phyloP scores from a whole-genome alignment of 1,140 invertebrate genomes.

The Calliopsis andreniformis region DNA sequence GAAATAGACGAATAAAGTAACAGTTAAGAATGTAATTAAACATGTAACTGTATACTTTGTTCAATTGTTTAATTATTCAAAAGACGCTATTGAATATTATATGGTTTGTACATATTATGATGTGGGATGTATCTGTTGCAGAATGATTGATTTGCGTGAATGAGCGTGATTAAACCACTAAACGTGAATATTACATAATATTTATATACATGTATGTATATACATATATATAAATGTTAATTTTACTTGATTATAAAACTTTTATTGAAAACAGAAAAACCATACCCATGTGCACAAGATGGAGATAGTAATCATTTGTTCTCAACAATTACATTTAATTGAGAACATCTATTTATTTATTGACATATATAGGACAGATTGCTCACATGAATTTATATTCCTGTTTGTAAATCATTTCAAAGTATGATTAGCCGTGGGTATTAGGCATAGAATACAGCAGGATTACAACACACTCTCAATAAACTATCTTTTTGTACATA shows the following conservation, averaged over 20 bases:
- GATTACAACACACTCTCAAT: constrained; percentile 37
- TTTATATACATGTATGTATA: constrained; percentile 42
- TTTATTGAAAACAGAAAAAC: constrained; percentile 21
- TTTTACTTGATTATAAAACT: constrained; percentile 48
- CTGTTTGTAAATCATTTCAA: constrained; percentile 40
- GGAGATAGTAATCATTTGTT: constrained; percentile 44
- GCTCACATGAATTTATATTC: constrained; percentile 44
- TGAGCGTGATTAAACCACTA: constrained; percentile 64
- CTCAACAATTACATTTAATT: constrained; percentile 49
- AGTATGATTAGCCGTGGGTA: constrained; percentile 52
- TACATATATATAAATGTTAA: constrained; percentile 58
- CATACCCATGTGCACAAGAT: constrained; percentile 56
- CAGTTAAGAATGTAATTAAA: constrained; percentile 47
- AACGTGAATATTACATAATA: constrained; percentile 40
- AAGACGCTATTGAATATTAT: constrained; percentile 64
- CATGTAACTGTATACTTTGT: constrained; percentile 62
- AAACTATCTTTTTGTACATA: constrained; percentile 50
- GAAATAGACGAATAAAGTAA: constrained; percentile 43
- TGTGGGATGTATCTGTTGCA: constrained; percentile 38
- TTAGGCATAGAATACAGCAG: constrained; percentile 38
- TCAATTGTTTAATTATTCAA: constrained; percentile 67
- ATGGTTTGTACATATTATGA: constrained; percentile 71
- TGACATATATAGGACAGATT: constrained; percentile 43
- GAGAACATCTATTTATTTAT: constrained; percentile 50
- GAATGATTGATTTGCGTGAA: constrained; percentile 58